Percentiles rank a stretch among this genome's conserved stretches.
These are phyloP conservation scores for Iguana delicatissima DNA, from an alignment of 2,797 vertebrate species.

Conservation along the genomic window DNA sequence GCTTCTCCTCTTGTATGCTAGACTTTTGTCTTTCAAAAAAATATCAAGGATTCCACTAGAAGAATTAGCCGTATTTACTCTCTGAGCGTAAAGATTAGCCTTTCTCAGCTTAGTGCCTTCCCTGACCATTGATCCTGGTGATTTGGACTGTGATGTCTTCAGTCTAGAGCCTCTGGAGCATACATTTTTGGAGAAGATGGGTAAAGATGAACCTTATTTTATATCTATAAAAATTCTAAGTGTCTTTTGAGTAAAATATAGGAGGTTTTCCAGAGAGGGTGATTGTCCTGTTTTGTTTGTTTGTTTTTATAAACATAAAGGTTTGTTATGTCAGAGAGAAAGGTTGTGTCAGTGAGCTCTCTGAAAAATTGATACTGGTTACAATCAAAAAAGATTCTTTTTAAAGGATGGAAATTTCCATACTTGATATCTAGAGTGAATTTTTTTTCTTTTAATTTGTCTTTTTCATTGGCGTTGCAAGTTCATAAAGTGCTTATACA, in stretches of 20 bases:
- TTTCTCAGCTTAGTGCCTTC: too few relatives aligned
- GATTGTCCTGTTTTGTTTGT: neutral
- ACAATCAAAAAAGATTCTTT: neutral
- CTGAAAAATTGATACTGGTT: neutral
- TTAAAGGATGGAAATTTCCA: neutral
- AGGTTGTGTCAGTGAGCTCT: neutral
- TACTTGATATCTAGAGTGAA: neutral
- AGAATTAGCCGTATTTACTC: neutral
- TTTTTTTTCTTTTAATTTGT: neutral
- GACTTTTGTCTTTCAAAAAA: neutral
- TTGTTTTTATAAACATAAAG: neutral
- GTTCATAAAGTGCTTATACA: slow-evolving; percentile 6
- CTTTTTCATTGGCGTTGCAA: neutral
- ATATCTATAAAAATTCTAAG: neutral
- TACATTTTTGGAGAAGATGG: too few relatives aligned
- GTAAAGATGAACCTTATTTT: neutral
- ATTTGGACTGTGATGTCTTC: too few relatives aligned
- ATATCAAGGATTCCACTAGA: neutral
- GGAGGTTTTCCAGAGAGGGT: neutral
- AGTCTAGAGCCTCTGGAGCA: too few relatives aligned
- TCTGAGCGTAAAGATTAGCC: neutral
- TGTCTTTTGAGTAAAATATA: neutral
- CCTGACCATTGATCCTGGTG: too few relatives aligned
- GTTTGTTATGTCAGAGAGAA: neutral
- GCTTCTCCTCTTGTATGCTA: slow-evolving; percentile 34